phyloP scores from a whole-genome alignment of 64 coral and sea anemone species.

The Actinia equina region DNA sequence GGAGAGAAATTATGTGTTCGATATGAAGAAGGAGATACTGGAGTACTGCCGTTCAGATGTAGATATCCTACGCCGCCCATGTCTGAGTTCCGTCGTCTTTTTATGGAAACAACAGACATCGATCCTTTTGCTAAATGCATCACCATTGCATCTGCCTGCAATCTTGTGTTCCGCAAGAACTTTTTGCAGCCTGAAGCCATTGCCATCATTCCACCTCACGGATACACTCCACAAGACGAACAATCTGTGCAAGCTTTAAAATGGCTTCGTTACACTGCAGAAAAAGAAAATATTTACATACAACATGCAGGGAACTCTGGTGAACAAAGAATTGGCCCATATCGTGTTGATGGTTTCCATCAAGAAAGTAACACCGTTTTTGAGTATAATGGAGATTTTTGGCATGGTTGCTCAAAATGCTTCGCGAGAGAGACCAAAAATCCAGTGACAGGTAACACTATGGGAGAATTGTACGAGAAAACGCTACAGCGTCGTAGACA shows the following conservation, averaged over 20 bases:
- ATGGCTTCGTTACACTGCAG: not conserved
- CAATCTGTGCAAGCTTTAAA: constrained; percentile 18
- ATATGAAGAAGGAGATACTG: constrained; percentile 20
- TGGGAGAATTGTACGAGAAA: not conserved
- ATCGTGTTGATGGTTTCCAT: constrained; percentile 25
- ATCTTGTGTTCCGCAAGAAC: not conserved
- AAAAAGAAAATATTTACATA: not conserved
- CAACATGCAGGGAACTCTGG: constrained; percentile 3
- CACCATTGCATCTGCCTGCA: constrained; percentile 19
- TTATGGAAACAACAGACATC: not conserved
- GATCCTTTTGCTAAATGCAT: constrained; percentile 19
- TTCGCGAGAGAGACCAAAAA: not conserved
- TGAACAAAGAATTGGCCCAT: not conserved
- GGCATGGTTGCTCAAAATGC: constrained; percentile 31
- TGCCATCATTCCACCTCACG: not conserved
- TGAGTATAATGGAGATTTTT: constrained; percentile 21
- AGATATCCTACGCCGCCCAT: constrained; percentile 16
- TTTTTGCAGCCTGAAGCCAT: constrained; percentile 26
- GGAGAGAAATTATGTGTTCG: not conserved
- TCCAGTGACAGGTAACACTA: not conserved
- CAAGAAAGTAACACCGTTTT: not conserved
- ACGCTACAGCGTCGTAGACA: no score
- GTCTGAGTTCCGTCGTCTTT: constrained; percentile 16
- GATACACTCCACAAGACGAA: not conserved
- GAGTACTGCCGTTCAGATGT: constrained; percentile 46